Evolutionary conservation across 2,797 vertebrate genomes (phyloP), one percentile per base, ranked within the genome.

Genomic region (Enteromius treurensis): DNA sequence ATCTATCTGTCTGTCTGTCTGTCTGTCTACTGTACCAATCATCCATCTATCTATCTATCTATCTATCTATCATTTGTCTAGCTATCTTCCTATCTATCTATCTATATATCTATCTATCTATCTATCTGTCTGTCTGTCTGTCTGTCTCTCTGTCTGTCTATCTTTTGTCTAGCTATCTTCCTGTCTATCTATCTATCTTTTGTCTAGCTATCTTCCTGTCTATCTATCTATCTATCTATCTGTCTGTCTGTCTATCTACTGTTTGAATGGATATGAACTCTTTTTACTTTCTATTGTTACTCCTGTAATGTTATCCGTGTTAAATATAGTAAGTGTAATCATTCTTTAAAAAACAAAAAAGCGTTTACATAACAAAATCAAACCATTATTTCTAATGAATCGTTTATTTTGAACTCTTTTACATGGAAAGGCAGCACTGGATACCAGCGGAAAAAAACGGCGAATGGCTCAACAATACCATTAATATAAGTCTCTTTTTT

Each of bases 181-280:
- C 37, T 23, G 2, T 40, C n/a, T 19, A 1, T 37, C 62, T 17
- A 5, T 32, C 23, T 29, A 14, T 49, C 29, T 32, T n/a, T n/a
- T n/a, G 1, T 67, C 5, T 62, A 11, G 26, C n/a, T 62, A 4
- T 19, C 9, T 13, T 3, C 40, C 19, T 67, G 2, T 34, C 2
- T 23, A 2, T 69, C 19, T 40, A 3, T 45, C 37, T 42, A 0
- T 70, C n/a, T 10, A 0, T 32, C 45, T 49, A 2, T 73, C 47
- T 14, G 0, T 74, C 5, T 49, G 0, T 73, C 45, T 32, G 0
- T 73, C n/a, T 49, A 0, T 73, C 14, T 34, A 32, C 42, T 4
- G 7, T 70, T 71, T 47, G 1, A 70, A 47, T 45, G n/a, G 0
- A 23, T 45, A 15, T 70, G 1, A 26, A 45, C 5, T 23, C 15